A percentile compares a stretch with the other conserved stretches of the same genome.
These are phyloP conservation scores for Echinarachnius parma DNA, from an alignment of 53 echinoderm and acorn worm genomes.

Conservation along the genomic window DNA sequence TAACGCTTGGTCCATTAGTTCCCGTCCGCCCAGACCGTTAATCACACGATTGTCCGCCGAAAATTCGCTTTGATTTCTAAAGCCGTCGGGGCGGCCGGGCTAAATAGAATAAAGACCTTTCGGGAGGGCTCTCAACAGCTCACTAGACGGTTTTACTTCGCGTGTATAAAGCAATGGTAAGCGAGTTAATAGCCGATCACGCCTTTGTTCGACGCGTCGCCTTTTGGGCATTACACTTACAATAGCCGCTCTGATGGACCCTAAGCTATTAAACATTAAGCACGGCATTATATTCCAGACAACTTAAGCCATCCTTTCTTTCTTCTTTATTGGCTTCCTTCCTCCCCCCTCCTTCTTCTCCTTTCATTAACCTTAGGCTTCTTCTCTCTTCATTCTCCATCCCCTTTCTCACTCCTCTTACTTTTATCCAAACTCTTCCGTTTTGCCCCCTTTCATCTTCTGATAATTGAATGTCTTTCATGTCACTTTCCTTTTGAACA, in stretches of 20 bases:
- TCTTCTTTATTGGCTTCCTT: neutral
- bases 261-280: conserved; percentile 42
- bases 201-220: conserved; percentile 32
- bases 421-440: no score
- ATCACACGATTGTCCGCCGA: conserved; percentile 33
- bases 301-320: neutral
- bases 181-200: conserved; percentile 27
- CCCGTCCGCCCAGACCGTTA: neutral
- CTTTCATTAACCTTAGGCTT: neutral
- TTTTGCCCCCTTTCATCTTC: no score
- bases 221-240: conserved; percentile 9
- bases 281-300: neutral
- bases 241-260: conserved; percentile 18
- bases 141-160: no score
- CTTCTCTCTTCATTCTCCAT: neutral
- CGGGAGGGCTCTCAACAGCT: conserved; percentile 14
- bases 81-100: neutral
- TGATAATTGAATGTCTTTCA: no score
- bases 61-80: neutral
- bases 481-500: no score
- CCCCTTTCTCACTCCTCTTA: neutral
- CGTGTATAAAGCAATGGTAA: no score
- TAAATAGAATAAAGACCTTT: neutral
- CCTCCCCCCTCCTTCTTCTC: neutral
- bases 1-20: conserved; percentile 27